Conservation (phyloP, 1,140 invertebrate species). For the Plectrocnemia conspersa region DNA sequence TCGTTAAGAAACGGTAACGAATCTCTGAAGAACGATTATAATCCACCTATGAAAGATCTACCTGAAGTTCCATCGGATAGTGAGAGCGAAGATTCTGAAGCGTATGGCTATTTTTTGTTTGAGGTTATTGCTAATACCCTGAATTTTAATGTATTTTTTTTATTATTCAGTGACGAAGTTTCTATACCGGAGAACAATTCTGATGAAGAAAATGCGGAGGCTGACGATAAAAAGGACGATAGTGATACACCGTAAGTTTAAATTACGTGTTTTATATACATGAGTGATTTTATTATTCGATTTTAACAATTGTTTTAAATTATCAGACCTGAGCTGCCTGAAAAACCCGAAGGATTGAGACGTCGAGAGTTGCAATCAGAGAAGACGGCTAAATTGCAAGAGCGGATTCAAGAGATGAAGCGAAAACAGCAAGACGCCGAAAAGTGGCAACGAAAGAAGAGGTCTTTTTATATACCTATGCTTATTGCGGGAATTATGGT, state of each 20-base stretch:
- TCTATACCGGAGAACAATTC: too few species aligned
- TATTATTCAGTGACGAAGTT: too few species aligned
- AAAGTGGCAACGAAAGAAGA: conserved; percentile 51
- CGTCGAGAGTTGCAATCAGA: neutral
- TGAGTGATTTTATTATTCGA: too few species aligned
- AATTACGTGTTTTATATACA: neutral
- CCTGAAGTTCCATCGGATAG: conserved; percentile 25
- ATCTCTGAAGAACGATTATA: conserved; percentile 7
- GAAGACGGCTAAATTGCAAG: conserved; percentile 38
- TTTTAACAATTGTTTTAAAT: conserved; percentile 4
- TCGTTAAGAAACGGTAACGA: conserved; percentile 17
- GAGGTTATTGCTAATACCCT: too few species aligned
- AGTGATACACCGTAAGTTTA: conserved; percentile 11
- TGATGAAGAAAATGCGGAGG: too few species aligned
- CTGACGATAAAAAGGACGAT: too few species aligned
- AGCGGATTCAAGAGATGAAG: conserved; percentile 50
- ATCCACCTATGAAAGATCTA: conserved; percentile 26
- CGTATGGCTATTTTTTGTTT: too few species aligned
- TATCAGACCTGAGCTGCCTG: neutral
- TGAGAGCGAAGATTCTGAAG: conserved; percentile 20
- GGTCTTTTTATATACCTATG: conserved; percentile 53
- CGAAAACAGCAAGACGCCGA: conserved; percentile 48
- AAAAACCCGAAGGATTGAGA: conserved; percentile 7
- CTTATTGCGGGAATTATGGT: conserved; percentile 49
- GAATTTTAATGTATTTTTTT: too few species aligned